Percentiles rank a stretch among this genome's conserved stretches.
phyloP scores from a whole-genome alignment of 2,797 vertebrate genomes.

The Meriones psammophilus region DNA sequence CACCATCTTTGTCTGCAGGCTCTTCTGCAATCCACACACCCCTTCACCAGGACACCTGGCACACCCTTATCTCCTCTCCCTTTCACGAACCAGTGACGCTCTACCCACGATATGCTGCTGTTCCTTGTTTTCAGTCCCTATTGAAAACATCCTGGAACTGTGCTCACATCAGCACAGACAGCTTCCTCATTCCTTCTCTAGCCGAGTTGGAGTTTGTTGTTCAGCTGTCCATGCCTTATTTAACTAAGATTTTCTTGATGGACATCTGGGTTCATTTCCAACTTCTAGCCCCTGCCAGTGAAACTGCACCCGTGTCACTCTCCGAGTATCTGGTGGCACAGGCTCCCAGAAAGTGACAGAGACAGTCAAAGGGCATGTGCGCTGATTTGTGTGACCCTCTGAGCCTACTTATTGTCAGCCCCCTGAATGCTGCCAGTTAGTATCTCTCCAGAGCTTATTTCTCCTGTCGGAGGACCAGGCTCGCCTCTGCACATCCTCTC shows the following conservation, averaged over 20 bases:
- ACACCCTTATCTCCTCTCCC: not conserved
- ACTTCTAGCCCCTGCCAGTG: not conserved
- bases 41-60: not conserved
- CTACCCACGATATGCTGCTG: not conserved
- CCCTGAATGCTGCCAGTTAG: not conserved
- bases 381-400: not conserved
- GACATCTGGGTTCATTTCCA: slow-evolving; percentile 32
- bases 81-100: not conserved
- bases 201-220: not conserved
- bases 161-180: not conserved
- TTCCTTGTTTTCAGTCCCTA: slow-evolving; percentile 30
- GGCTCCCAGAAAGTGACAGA: not conserved
- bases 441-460: too few species aligned
- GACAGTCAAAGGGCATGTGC: not conserved
- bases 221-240: slow-evolving; percentile 1
- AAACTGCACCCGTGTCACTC: not conserved
- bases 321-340: not conserved
- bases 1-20: not conserved
- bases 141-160: slow-evolving; percentile 43
- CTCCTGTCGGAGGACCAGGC: not conserved
- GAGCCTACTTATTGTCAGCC: not conserved
- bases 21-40: not conserved
- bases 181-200: slow-evolving; percentile 40
- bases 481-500: not conserved
- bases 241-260: slow-evolving; percentile 17